Evolutionary conservation across 2,888 invertebrate species (phyloP).

Genomic region (Nymphalis urticae): DNA sequence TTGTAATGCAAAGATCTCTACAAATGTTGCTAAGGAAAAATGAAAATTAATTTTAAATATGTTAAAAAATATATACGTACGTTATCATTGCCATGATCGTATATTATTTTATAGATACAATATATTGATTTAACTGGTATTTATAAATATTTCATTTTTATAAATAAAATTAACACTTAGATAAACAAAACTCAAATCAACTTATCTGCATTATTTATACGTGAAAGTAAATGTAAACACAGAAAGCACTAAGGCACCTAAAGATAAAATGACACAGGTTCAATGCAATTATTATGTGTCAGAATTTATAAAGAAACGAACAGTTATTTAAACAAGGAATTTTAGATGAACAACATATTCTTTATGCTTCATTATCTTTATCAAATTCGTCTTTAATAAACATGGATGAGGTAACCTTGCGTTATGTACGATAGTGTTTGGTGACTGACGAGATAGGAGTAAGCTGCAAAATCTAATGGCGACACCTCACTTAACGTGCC

Average conservation of each 20-base stretch:
- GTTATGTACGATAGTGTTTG: slow-evolving; percentile 41
- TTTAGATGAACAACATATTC: slow-evolving; percentile 21
- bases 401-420: slow-evolving; percentile 68
- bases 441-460: slow-evolving; percentile 12
- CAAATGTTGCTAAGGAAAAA: background rate
- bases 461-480: slow-evolving; percentile 44
- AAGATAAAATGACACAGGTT: background rate
- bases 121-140: no score
- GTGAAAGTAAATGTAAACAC: background rate
- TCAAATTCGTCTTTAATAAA: slow-evolving; percentile 64
- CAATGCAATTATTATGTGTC: slow-evolving; percentile 1
- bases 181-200: background rate
- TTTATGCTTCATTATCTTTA: slow-evolving; percentile 50
- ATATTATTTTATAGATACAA: no score
- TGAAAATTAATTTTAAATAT: background rate
- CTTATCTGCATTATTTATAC: background rate
- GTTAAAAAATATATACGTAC: background rate
- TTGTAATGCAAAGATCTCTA: slow-evolving; percentile 2
- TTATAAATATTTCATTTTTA: no score
- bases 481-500: no score
- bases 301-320: background rate
- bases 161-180: no score
- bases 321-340: slow-evolving; percentile 15
- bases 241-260: background rate
- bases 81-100: no score